These are phyloP conservation scores for Volucella bombylans DNA, from an alignment of 2,888 invertebrate species.

Conservation along the genomic window DNA sequence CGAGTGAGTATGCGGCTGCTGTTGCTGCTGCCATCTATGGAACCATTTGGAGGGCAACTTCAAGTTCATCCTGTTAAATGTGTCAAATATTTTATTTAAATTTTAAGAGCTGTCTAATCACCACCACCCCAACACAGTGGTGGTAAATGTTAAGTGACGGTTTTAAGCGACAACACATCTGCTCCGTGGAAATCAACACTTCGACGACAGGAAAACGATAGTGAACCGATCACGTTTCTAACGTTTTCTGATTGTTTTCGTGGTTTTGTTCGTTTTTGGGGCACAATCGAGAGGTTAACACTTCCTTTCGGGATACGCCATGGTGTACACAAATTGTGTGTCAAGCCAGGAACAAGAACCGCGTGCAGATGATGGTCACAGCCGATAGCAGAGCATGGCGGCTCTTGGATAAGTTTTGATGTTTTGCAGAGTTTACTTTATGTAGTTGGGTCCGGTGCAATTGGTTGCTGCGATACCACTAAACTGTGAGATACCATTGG, in stretches of 20 bases:
- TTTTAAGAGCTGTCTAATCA: conserved; percentile 70
- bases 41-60: conserved; percentile 56
- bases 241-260: conserved; percentile 35
- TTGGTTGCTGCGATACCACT: conserved; percentile 34
- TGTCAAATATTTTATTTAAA: conserved; percentile 71
- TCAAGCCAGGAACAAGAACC: conserved; percentile 69
- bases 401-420: conserved; percentile 56
- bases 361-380: conserved; percentile 71
- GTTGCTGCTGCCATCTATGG: conserved; percentile 47
- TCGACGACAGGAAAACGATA: conserved; percentile 63
- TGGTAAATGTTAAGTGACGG: conserved; percentile 20
- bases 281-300: conserved; percentile 70
- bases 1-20: not conserved
- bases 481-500: conserved; percentile 65
- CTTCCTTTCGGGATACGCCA: conserved; percentile 71
- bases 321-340: conserved; percentile 68
- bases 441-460: conserved; percentile 41
- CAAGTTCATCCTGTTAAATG: conserved; percentile 60
- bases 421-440: conserved; percentile 42
- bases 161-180: conserved; percentile 6
- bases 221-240: conserved; percentile 71
- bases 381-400: conserved; percentile 53
- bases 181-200: conserved; percentile 61
- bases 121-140: conserved; percentile 55
- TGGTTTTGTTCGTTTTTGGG: conserved; percentile 57